Conservation (phyloP, 2,888 invertebrate species). For the Drosophila leonis region DNA sequence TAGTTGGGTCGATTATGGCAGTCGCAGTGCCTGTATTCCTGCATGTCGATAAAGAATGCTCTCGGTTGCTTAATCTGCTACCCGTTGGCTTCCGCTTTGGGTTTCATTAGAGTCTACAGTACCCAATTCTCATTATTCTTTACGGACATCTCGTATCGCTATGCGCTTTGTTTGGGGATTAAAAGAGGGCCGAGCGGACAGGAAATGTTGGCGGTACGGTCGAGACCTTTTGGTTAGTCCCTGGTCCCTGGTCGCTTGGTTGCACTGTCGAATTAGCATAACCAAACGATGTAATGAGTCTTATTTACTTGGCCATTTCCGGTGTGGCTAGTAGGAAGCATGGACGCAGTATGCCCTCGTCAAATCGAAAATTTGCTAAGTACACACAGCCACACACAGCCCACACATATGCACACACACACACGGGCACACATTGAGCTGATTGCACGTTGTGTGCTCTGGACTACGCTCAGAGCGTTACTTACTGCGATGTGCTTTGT, state of each 20-base stretch:
- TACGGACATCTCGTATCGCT: constrained; percentile 30
- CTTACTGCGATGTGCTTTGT: constrained; percentile 95
- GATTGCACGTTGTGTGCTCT: constrained; percentile 15
- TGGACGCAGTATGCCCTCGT: constrained; percentile 29
- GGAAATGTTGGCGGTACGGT: constrained; percentile 55
- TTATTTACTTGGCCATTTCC: constrained; percentile 80
- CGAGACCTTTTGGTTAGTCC: constrained; percentile 28
- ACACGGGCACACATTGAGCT: constrained; percentile 19
- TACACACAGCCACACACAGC: constrained; percentile 18
- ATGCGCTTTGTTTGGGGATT: constrained; percentile 56
- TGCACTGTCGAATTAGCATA: constrained; percentile 70
- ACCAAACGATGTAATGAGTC: constrained; percentile 77
- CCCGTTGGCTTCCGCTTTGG: constrained; percentile 75
- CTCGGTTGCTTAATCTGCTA: constrained; percentile 77
- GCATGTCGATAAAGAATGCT: constrained; percentile 74
- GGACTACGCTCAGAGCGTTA: constrained; percentile 64
- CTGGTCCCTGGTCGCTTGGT: constrained; percentile 11
- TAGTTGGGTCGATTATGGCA: constrained; percentile 9
- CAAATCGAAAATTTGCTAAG: constrained; percentile 49
- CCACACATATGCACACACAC: neutral
- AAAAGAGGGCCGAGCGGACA: constrained; percentile 39
- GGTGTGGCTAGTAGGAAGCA: constrained; percentile 47
- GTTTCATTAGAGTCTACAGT: constrained; percentile 69
- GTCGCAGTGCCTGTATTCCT: constrained; percentile 43
- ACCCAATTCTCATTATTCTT: constrained; percentile 59